Evolutionary conservation across 2,888 invertebrate species (phyloP).

Genomic region (Eucriotettix oculatus): DNA sequence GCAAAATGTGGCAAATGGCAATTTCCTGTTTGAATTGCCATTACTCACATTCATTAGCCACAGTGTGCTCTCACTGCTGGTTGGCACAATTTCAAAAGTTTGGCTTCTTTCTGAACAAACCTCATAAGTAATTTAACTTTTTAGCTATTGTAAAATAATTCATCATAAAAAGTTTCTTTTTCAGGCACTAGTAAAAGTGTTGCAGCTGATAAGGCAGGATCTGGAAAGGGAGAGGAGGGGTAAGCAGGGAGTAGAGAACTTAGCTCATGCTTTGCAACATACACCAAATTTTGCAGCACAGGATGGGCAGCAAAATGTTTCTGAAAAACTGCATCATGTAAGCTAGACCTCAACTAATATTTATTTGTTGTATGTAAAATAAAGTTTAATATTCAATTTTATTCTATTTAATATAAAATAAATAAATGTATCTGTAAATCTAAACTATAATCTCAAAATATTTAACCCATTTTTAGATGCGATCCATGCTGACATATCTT

Average conservation of each 20-base stretch:
- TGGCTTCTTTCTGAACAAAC: too few species aligned
- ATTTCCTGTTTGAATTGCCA: too few species aligned
- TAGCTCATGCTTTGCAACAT: slow-evolving; percentile 73
- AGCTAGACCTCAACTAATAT: too few species aligned
- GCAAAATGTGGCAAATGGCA: too few species aligned
- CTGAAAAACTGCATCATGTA: slow-evolving; percentile 72
- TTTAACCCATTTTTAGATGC: slow-evolving; percentile 47
- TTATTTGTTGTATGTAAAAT: too few species aligned
- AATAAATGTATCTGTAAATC: too few species aligned
- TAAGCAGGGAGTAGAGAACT: slow-evolving; percentile 72
- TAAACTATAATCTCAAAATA: neutral
- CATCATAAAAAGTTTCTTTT: slow-evolving; percentile 15
- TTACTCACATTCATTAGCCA: too few species aligned
- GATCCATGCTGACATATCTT: slow-evolving; percentile 79
- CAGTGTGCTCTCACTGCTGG: too few species aligned
- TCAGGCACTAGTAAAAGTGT: slow-evolving; percentile 63
- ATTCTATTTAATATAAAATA: too few species aligned
- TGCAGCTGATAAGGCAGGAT: slow-evolving; percentile 74
- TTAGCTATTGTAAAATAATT: neutral
- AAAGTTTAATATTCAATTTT: too few species aligned
- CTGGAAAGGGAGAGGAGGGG: slow-evolving; percentile 80
- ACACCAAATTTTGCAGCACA: slow-evolving; percentile 73
- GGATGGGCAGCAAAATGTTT: slow-evolving; percentile 80
- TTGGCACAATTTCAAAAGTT: too few species aligned
- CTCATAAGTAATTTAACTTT: neutral